Base-by-base conservation (phyloP, 2,888 invertebrate species). In the Eledona agricola region DNA sequence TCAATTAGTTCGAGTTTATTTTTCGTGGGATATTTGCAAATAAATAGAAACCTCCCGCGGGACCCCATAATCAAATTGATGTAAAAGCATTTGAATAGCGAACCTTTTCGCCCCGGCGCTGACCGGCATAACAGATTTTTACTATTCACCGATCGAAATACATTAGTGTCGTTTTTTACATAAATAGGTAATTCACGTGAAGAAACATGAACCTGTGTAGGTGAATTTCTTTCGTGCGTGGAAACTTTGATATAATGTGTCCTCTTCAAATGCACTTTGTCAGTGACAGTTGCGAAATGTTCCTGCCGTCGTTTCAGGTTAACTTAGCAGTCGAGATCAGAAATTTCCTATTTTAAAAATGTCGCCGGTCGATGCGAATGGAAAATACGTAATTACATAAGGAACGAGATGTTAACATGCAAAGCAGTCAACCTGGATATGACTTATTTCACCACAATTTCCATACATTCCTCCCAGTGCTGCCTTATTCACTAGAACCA, bases 221-320 rank as follows among this genome's bases (percentile, higher is more conserved):
- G 32, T 29, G 40, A 46, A 28, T 42, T 50, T 26, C 3, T 32
- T 31, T 13, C 28, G 35, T 49, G 49, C 49, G 49, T 49, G 17
- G 34, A 42, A 43, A 31, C 42, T 31, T 49, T 42, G 35, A 49
- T 23, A 7, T 46, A 46, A 52, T 46, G 28, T 49, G 43, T 54
- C 49, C 29, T 42, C 15, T 31, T 54, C 23, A 54, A 49, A 54
- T 59, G 60, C 53, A 58, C 55, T 61, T 61, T 63, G 61, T 57
- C 56, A 55, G 51, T 63, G 63, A 63, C 61, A 63, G 59, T 56
- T 55, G 34, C 57, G 54, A 60, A 61, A 61, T 58, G 59, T 61
- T 59, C 61, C 55, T 57, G 52, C 61, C 55, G 61, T 57, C 59
- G 58, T 57, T 60, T 55, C 52, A 55, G 54, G 59, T 63, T 61